Percentiles rank a stretch among this genome's conserved stretches.
Evolutionary conservation across 2,797 vertebrate species (phyloP).

Genomic region (Acomys russatus): DNA sequence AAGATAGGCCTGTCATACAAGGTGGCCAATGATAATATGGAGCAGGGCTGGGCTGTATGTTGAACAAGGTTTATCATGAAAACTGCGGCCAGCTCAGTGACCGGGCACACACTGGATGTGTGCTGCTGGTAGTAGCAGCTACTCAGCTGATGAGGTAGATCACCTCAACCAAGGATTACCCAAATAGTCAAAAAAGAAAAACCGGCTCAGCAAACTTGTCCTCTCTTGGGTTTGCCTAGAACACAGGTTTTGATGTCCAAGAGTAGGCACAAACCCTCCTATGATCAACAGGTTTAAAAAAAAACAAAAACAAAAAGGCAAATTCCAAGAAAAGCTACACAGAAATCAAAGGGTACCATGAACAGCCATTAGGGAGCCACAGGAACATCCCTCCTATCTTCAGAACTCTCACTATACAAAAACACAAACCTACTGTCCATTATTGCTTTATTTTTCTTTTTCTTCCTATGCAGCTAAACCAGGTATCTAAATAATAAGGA

Average conservation of each 20-base stretch:
- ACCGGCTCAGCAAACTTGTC: not conserved
- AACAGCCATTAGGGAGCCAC: not conserved
- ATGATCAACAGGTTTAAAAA: not conserved
- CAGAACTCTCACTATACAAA: not conserved
- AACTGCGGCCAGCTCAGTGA: not conserved
- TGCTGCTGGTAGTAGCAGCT: not conserved
- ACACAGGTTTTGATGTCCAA: not conserved
- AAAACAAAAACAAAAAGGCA: not conserved
- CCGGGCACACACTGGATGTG: no score
- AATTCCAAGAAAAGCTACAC: constrained; percentile 4
- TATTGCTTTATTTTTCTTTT: constrained; percentile 2
- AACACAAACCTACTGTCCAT: not conserved
- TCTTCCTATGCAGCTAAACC: not conserved
- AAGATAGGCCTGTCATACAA: not conserved
- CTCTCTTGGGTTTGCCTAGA: not conserved
- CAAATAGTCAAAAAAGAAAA: not conserved
- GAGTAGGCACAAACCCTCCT: not conserved
- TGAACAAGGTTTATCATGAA: not conserved
- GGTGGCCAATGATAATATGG: not conserved
- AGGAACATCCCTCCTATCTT: not conserved
- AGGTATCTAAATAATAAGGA: not conserved
- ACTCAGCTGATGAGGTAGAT: not conserved
- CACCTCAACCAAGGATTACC: not conserved
- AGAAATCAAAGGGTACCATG: not conserved
- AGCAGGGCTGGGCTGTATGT: not conserved